phyloP scores from a whole-genome alignment of 1,140 invertebrate species.

The Drosophila orena region DNA sequence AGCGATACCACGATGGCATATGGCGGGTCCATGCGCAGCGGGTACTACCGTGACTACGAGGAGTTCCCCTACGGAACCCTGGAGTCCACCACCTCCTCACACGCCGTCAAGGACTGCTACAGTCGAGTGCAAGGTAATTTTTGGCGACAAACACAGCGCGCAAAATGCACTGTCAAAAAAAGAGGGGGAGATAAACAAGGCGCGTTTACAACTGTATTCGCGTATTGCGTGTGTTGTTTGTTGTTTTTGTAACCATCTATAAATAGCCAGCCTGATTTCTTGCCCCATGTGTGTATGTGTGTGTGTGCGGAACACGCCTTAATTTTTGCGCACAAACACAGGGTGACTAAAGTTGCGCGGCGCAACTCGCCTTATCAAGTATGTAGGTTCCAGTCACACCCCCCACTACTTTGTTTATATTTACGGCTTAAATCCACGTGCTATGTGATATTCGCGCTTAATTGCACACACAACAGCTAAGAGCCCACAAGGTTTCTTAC shows the following conservation, averaged over 20 bases:
- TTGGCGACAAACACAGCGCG: background rate
- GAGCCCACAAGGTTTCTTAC: slow-evolving; percentile 10
- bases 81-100: slow-evolving; percentile 54
- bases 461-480: slow-evolving; percentile 8
- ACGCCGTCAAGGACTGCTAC: slow-evolving; percentile 78
- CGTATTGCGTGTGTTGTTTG: slow-evolving; percentile 37
- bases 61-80: slow-evolving; percentile 83
- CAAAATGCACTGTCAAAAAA: slow-evolving; percentile 16
- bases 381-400: background rate
- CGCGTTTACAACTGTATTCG: slow-evolving; percentile 4
- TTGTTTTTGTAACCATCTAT: slow-evolving; percentile 72
- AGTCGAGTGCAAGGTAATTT: slow-evolving; percentile 81
- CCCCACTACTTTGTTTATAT: slow-evolving; percentile 10
- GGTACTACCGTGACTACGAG: slow-evolving; percentile 86
- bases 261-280: slow-evolving; percentile 66
- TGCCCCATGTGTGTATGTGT: slow-evolving; percentile 20
- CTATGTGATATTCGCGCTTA: slow-evolving; percentile 1
- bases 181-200: background rate
- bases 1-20: slow-evolving; percentile 84
- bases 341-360: slow-evolving; percentile 25
- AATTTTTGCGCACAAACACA: slow-evolving; percentile 58
- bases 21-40: slow-evolving; percentile 85
- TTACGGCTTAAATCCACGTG: slow-evolving; percentile 21
- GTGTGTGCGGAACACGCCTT: slow-evolving; percentile 53
- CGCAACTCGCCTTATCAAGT: slow-evolving; percentile 16